phyloP scores from a whole-genome alignment of 1,140 invertebrate genomes.

The Gonatopus flavifemur region DNA sequence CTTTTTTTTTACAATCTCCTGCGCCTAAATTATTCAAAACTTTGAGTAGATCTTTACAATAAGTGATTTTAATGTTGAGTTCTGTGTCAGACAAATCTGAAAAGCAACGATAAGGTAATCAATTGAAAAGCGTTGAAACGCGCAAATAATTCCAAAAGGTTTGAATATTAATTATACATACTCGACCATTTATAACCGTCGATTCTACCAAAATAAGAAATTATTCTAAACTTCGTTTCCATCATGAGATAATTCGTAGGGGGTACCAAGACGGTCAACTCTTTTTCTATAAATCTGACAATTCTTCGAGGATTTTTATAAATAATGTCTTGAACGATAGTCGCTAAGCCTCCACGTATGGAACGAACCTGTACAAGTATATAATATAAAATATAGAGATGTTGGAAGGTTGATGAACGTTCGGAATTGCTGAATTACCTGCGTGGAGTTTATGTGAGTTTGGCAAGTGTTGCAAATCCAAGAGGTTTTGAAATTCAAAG shows the following conservation, averaged over 20 bases:
- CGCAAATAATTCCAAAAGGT: not conserved
- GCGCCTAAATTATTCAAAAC: constrained; percentile 34
- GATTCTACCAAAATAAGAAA: constrained; percentile 40
- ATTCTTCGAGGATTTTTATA: constrained; percentile 30
- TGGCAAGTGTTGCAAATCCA: constrained; percentile 41
- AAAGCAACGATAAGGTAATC: constrained; percentile 13
- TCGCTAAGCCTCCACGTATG: constrained; percentile 32
- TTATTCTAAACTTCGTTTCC: constrained; percentile 38
- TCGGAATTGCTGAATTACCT: constrained; percentile 23
- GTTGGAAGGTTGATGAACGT: not conserved
- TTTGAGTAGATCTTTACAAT: constrained; percentile 39
- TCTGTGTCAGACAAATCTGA: constrained; percentile 43
- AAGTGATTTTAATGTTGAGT: constrained; percentile 36
- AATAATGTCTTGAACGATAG: constrained; percentile 23
- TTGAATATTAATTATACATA: constrained; percentile 12
- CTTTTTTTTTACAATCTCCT: constrained; percentile 47
- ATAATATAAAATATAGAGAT: not conserved
- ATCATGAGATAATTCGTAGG: constrained; percentile 37
- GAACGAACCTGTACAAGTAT: constrained; percentile 33
- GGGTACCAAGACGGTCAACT: constrained; percentile 35
- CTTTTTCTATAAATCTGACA: constrained; percentile 28
- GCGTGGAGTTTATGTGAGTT: constrained; percentile 25
- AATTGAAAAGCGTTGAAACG: no score
- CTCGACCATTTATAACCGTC: constrained; percentile 35
- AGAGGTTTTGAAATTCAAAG: constrained; percentile 22